Base-by-base conservation (phyloP, 2,797 vertebrate genomes). In the Ctenopoma multispine region DNA sequence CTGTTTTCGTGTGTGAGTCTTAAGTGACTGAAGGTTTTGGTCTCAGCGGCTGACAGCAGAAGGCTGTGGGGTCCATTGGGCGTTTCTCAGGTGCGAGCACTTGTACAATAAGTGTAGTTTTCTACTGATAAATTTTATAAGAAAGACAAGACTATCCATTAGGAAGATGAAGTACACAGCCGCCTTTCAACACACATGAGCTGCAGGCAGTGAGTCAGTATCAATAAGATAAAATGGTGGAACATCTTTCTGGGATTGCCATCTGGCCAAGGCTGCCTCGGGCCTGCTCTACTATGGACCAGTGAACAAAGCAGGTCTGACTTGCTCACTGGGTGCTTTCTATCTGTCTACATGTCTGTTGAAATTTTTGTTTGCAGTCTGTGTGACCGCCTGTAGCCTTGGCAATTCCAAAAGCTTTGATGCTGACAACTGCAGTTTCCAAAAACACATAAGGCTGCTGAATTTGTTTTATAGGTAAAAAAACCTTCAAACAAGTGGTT, bases 251-350 rank as follows among this genome's bases (percentile, higher is more conserved):
- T 75, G 67, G 57, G 60, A 53, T 58, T 36, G 40, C 72, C 72
- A 72, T 73, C 71, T 74, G 69, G 63, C 53, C 56, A 14, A 2
- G 18, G 66, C 72, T 24, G 78, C 80, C 70, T 43, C 23, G 34
- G 67, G 70, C 68, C 58, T 4, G 36, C 51, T 69, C 57, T 7
- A 31, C 65, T 56, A 64, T 72, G 79, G 84, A 61, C 79, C 79
- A 66, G 34, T 82, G 70, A 82, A 47, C 66, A 69, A 80, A 82
- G 73, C 75, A 49, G 72, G 64, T 76, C 77, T 65, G 72, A 79
- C 62, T 69, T 34, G 77, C 44, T 69, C 61, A 34, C 48, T 72
- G 69, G 58, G 62, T 63, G 49, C 50, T 64, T 67, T 57, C 66
- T 78, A 40, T 72, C 53, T 34, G 34, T 78, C 59, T 59, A 11